Evolutionary conservation across 2,888 invertebrate species (phyloP), one percentile per base, ranked within the genome.

Genomic region (Autographa gamma): DNA sequence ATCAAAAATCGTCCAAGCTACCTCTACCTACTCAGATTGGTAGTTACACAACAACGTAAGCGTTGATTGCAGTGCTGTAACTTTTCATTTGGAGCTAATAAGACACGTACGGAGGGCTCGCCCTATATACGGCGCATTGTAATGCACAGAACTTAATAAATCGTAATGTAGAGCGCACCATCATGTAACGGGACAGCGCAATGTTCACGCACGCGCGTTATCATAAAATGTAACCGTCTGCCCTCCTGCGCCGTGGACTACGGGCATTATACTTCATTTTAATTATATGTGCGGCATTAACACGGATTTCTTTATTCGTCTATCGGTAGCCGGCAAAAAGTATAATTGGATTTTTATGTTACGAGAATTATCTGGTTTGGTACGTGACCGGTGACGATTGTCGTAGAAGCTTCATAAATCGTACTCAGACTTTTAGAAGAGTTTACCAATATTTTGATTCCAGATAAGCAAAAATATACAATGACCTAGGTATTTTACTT

Each of bases 141-240:
- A 74, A 73, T 60, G 73, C 80, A 83, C 79, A 74, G 60, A 77
- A 73, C 74, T 73, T 74, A 77, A 86, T 85, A 86, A 88, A 85
- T 83, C 66, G 74, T 82, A 82, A 86, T 88, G 77, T 84, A 68
- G 83, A 83, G 83, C 80, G 80, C 81, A 77, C 69, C 70, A 76
- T 79, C 62, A 60, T 61, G 66, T 89, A 88, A 88, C 89, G 87
- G 88, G 63, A 82, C 71, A 38, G 59, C 14, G 62, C 64, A 62
- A 69, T 79, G 72, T 74, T 81, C 76, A 81, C 77, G 77, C 77
- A 76, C 66, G 79, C 72, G 64, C 70, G 66, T 74, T 65, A 76
- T 72, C 75, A 76, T 82, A 83, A 75, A 82, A 74, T 67, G 66
- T 60, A 69, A 74, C 80, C 48, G 59, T 59, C 34, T 59, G 66